Evolutionary conservation across 2,113 vertebrate genomes (phyloP).

Genomic region (Macrotis lagotis): DNA sequence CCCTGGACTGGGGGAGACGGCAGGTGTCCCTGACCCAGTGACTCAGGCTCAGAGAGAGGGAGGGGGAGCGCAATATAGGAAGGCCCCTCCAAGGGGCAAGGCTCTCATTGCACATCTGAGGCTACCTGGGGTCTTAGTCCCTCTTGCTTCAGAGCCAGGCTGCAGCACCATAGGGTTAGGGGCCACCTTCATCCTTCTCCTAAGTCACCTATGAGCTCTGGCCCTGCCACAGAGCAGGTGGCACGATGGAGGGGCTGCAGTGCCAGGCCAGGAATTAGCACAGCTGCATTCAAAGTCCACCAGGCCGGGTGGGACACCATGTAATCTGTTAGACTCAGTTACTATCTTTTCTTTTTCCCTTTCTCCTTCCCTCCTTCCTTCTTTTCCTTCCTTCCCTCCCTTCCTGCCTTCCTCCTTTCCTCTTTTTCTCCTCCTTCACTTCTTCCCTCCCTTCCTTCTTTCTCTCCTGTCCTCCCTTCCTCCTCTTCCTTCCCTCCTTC

Average conservation of each 20-base stretch:
- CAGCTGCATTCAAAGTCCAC: too few relatives aligned
- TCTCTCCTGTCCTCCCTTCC: background rate
- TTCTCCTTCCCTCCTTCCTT: too few relatives aligned
- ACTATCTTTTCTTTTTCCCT: background rate
- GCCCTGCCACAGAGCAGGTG: too few relatives aligned
- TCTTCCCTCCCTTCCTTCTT: background rate
- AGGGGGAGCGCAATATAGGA: too few relatives aligned
- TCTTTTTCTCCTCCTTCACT: background rate
- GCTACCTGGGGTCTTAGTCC: too few relatives aligned
- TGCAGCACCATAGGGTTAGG: too few relatives aligned
- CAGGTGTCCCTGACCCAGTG: background rate
- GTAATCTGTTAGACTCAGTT: background rate
- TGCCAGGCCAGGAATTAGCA: background rate
- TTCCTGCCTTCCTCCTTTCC: background rate
- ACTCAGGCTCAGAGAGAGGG: background rate
- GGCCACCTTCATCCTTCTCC: too few relatives aligned
- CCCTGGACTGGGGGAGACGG: background rate
- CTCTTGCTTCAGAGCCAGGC: background rate
- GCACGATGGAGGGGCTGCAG: background rate
- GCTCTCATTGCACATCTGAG: background rate
- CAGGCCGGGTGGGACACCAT: background rate
- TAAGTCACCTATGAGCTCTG: background rate
- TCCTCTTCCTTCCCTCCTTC: background rate
- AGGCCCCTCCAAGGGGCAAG: background rate
- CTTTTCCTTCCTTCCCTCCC: background rate